Conservation (phyloP, 2,113 vertebrate genomes). For the Muscicapa adusta region DNA sequence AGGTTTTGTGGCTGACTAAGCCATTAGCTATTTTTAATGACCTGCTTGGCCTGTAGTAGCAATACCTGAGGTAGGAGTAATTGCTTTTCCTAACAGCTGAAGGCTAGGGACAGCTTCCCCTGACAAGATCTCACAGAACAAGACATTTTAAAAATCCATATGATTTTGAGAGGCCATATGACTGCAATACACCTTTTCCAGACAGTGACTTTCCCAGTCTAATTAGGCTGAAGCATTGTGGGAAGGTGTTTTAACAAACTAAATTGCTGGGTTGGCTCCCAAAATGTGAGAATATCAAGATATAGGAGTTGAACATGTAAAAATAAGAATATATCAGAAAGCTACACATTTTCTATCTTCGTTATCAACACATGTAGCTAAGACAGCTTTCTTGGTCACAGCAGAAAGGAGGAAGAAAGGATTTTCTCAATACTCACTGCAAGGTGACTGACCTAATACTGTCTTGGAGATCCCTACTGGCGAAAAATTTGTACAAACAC, state of each 20-base stretch:
- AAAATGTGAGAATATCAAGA: neutral
- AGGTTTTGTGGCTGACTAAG: neutral
- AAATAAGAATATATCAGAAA: neutral
- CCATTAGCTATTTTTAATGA: neutral
- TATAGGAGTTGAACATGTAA: neutral
- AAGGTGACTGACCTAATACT: neutral
- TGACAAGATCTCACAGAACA: fast-evolving
- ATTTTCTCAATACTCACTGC: neutral
- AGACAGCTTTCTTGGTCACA: neutral
- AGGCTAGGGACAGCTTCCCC: neutral
- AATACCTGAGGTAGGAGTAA: neutral
- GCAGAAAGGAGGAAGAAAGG: neutral
- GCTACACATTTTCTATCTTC: neutral
- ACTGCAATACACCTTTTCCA: neutral
- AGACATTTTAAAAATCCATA: neutral
- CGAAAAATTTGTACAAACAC: neutral
- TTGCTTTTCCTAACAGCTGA: neutral
- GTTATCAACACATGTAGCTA: neutral
- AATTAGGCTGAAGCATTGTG: neutral
- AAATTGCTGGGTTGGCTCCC: neutral
- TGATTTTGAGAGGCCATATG: neutral
- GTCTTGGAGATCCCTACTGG: neutral
- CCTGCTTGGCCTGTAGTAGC: neutral
- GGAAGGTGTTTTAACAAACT: neutral
- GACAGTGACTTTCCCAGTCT: neutral